Percentiles rank a stretch among this genome's conserved stretches.
Conservation (phyloP, 2,888 invertebrate species). For the Polydrusus cervinus region DNA sequence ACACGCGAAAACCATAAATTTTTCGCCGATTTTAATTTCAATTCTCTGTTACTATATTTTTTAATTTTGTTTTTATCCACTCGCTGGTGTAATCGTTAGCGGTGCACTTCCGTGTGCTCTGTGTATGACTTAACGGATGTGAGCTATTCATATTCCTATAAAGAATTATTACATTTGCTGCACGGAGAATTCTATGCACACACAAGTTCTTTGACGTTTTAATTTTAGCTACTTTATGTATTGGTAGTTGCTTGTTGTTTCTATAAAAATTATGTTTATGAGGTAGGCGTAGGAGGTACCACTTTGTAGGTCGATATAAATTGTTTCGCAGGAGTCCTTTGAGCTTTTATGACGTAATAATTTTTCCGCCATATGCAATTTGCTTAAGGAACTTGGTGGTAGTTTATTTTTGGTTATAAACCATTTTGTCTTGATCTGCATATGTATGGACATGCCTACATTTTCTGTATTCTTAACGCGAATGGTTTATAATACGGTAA, state of each 20-base stretch:
- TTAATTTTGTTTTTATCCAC: slow-evolving; percentile 12
- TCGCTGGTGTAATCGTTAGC: slow-evolving; percentile 15
- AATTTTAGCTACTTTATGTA: slow-evolving; percentile 17
- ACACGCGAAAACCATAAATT: slow-evolving; percentile 33
- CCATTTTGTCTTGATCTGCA: too few relatives aligned
- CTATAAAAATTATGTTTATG: not conserved
- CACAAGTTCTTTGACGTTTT: slow-evolving; percentile 12
- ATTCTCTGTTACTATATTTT: not conserved
- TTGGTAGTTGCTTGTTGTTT: not conserved
- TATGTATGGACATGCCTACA: too few relatives aligned
- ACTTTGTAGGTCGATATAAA: not conserved
- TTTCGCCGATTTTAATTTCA: slow-evolving; percentile 34
- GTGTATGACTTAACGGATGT: slow-evolving; percentile 28
- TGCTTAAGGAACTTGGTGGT: too few relatives aligned
- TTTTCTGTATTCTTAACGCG: too few relatives aligned
- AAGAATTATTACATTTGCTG: slow-evolving; percentile 11
- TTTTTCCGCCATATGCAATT: too few relatives aligned
- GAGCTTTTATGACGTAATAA: too few relatives aligned
- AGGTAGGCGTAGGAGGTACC: not conserved
- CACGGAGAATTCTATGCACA: not conserved
- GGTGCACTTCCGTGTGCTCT: slow-evolving; percentile 15
- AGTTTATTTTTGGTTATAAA: too few relatives aligned
- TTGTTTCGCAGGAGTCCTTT: too few relatives aligned
- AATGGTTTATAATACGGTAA: too few relatives aligned
- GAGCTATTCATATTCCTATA: slow-evolving; percentile 38